Evolutionary conservation across 2,113 vertebrate species (phyloP).

Genomic region (Otis tarda): DNA sequence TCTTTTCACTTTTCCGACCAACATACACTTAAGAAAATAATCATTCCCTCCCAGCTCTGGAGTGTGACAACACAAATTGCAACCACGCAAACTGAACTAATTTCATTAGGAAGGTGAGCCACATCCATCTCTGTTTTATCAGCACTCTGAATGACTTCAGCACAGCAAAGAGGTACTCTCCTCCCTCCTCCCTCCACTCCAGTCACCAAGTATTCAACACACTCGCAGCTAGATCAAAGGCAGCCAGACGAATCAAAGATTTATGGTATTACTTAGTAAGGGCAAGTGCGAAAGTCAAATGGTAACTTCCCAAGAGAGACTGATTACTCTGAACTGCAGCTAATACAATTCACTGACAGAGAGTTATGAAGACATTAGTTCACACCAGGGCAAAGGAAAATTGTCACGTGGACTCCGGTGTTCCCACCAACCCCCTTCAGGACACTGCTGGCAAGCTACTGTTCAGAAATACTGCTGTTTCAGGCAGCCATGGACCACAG

Average conservation of each 20-base stretch:
- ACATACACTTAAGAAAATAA: neutral
- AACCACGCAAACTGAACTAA: neutral
- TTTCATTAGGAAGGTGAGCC: neutral
- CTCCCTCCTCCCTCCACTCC: neutral
- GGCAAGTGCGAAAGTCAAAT: conserved; percentile 42
- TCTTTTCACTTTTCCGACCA: neutral
- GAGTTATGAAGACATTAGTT: conserved; percentile 39
- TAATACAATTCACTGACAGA: conserved; percentile 21
- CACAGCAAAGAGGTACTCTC: neutral
- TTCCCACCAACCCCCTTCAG: neutral
- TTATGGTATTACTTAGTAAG: conserved; percentile 43
- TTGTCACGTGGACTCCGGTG: neutral
- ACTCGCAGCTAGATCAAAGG: conserved; percentile 26
- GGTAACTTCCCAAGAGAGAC: conserved; percentile 35
- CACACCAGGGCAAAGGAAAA: neutral
- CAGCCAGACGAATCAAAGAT: conserved; percentile 37
- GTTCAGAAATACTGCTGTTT: neutral
- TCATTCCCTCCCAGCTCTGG: neutral
- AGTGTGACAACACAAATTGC: neutral
- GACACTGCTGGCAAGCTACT: neutral
- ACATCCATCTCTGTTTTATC: neutral
- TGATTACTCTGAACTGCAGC: conserved; percentile 43
- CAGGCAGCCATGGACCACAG: neutral
- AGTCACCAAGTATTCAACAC: neutral
- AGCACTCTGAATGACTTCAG: neutral